phyloP scores from a whole-genome alignment of 2,797 vertebrate species.

The Syndactyla subalaris region DNA sequence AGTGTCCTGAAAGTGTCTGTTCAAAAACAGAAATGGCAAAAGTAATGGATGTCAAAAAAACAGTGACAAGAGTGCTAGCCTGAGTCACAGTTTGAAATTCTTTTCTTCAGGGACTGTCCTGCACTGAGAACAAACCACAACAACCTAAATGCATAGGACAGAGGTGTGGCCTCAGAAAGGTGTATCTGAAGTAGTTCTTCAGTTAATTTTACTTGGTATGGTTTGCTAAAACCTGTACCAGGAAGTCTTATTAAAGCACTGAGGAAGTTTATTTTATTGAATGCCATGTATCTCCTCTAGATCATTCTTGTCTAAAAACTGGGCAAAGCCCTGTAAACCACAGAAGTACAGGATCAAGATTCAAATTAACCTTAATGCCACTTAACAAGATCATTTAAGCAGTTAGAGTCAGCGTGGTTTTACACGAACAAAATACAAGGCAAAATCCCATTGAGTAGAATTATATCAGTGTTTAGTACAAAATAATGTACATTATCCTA shows the following conservation, averaged over 20 bases:
- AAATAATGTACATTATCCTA: conserved; percentile 31
- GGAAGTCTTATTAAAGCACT: background rate
- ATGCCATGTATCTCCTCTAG: background rate
- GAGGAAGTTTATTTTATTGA: background rate
- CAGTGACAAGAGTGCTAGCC: background rate
- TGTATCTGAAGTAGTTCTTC: background rate
- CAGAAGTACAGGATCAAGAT: background rate
- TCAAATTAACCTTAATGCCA: background rate
- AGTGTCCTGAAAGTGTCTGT: background rate
- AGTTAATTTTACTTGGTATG: background rate
- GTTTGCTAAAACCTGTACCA: background rate
- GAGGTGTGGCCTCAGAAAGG: background rate
- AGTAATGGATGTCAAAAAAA: background rate
- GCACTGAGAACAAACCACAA: background rate
- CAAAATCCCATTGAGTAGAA: conserved; percentile 27
- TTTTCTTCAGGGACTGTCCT: background rate
- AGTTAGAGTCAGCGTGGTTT: background rate
- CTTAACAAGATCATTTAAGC: background rate
- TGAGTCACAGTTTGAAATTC: background rate
- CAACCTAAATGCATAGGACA: background rate
- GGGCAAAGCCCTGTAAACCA: background rate
- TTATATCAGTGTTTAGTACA: conserved; percentile 33
- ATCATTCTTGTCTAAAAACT: background rate
- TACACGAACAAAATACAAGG: background rate
- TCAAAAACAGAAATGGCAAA: background rate